phyloP scores from a whole-genome alignment of 2,888 invertebrate genomes.

The Erebia palarica region DNA sequence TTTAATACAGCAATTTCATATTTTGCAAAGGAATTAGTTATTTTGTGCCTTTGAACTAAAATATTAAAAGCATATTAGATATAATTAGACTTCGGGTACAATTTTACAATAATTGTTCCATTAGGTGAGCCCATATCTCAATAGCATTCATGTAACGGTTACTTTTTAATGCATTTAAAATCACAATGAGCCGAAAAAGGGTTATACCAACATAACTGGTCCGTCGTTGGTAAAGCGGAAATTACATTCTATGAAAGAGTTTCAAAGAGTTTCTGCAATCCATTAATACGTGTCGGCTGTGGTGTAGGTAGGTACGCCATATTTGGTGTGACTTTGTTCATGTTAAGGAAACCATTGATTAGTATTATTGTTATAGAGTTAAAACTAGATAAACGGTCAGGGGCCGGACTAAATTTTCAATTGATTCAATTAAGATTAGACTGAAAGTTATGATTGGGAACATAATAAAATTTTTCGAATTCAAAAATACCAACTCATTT shows the following conservation, averaged over 20 bases:
- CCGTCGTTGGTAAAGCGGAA: conserved; percentile 34
- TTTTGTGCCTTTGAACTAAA: too few species aligned
- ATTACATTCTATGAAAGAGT: conserved; percentile 17
- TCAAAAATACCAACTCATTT: too few species aligned
- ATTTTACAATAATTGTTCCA: neutral
- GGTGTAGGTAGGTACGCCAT: neutral
- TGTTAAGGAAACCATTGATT: neutral
- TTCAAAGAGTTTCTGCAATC: conserved; percentile 13
- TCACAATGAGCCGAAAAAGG: conserved; percentile 44
- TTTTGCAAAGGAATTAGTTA: too few species aligned
- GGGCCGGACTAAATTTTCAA: too few species aligned
- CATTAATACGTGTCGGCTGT: neutral
- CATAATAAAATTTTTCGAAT: too few species aligned
- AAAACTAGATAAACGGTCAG: neutral
- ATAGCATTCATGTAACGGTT: conserved; percentile 52
- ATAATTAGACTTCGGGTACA: neutral
- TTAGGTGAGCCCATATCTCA: conserved; percentile 36
- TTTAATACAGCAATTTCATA: too few species aligned
- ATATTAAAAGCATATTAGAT: neutral
- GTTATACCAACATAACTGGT: conserved; percentile 44
- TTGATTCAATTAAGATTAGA: too few species aligned
- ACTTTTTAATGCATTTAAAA: conserved; percentile 40
- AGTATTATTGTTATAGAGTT: too few species aligned
- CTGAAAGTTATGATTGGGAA: too few species aligned
- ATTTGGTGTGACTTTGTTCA: neutral